Base-by-base conservation (phyloP, 2,888 invertebrate species). In the Acrocyrtus sp. region DNA sequence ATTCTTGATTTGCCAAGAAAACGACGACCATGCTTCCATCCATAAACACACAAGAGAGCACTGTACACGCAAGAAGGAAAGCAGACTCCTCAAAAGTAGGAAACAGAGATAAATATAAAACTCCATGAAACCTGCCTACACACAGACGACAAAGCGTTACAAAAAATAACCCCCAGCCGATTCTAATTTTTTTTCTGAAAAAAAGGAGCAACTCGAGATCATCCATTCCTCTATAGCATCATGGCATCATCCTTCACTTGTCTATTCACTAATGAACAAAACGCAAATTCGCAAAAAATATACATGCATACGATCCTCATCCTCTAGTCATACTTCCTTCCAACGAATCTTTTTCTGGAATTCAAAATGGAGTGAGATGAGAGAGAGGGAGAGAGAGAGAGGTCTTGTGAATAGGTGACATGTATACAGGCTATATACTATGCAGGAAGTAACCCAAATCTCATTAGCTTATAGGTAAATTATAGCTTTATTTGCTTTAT, bases 1-100 rank as follows among this genome's bases (percentile, higher is more conserved):
- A 51, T 60, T 48, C 65, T 65, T 66, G 66, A 66, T 72, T 72
- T 72, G 72, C 72, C 72, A 72, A 72, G 72, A 72, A 72, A 66
- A 66, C 60, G 72, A 47, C 54, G 65, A 65, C 56, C 50, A 70
- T 62, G 60, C 60, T 54, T 72, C 72, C 72, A 65, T 54, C 45
- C 4, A 26, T 19, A 45, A 34, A 48, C 26, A 56, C 24, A n/a
- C n/a, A n/a, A n/a, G n/a, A n/a, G n/a, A n/a, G n/a, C n/a, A n/a
- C n/a, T n/a, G n/a, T n/a, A n/a, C n/a, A n/a, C n/a, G n/a, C n/a
- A n/a, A n/a, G n/a, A n/a, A n/a, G n/a, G n/a, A n/a, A n/a, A n/a
- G n/a, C n/a, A 50, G 45, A 45, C 19, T 5, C 8, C 5, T 5
- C 8, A 4, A 17, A 45, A 45, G 45, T 21, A 19, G 22, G 54